phyloP scores from a whole-genome alignment of 2,113 vertebrate genomes.

The Physeter macrocephalus region DNA sequence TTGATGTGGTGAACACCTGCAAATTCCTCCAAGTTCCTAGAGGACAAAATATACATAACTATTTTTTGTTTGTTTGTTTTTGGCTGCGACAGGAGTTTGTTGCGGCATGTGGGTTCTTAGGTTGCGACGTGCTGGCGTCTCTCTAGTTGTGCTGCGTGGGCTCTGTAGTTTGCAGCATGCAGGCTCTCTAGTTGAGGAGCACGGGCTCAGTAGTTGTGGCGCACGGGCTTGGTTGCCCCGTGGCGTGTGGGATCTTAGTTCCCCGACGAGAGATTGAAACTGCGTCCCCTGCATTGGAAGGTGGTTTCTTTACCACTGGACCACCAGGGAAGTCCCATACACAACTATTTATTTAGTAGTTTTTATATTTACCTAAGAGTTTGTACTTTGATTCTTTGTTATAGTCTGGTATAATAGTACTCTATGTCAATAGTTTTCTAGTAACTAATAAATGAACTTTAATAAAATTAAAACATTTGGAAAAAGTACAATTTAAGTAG shows the following conservation, averaged over 20 bases:
- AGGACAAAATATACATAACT: neutral
- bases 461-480: neutral
- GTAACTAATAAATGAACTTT: conserved; percentile 7
- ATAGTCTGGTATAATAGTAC: neutral
- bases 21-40: neutral
- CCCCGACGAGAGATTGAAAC: too few species aligned
- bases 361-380: neutral
- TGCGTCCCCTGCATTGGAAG: too few species aligned
- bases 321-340: too few species aligned
- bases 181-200: too few species aligned
- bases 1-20: neutral
- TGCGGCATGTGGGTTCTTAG: fast-evolving
- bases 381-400: conserved; percentile 4
- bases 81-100: too few species aligned
- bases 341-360: neutral
- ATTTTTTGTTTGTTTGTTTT: neutral
- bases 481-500: conserved; percentile 2
- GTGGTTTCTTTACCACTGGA: too few species aligned
- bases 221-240: too few species aligned
- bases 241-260: too few species aligned
- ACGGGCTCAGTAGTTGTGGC: too few species aligned
- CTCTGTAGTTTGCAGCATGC: too few species aligned
- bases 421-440: neutral
- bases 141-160: too few species aligned
- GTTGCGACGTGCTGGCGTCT: too few species aligned